Percentiles rank a stretch among this genome's conserved stretches.
phyloP scores from a whole-genome alignment of 2,888 invertebrate species.

The Germaria angustata region DNA sequence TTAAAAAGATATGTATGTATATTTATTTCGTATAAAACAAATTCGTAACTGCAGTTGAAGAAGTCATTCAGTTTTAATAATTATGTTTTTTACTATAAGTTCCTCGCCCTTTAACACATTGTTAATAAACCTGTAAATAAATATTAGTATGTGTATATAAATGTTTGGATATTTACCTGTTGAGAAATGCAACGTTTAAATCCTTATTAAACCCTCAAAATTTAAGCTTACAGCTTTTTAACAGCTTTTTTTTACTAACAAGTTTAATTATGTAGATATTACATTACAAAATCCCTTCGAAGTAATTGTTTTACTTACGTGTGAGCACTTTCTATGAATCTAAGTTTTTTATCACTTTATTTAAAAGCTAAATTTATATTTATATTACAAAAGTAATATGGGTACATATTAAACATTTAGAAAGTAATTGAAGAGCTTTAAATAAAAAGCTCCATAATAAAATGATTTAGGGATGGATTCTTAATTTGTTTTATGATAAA shows the following conservation, averaged over 20 bases:
- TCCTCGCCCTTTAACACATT: not conserved
- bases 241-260: constrained; percentile 8
- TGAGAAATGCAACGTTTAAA: not conserved
- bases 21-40: not conserved
- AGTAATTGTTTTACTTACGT: constrained; percentile 55
- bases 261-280: not conserved
- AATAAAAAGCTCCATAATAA: constrained; percentile 22
- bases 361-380: constrained; percentile 57
- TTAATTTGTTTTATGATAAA: constrained; percentile 27
- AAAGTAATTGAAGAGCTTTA: constrained; percentile 17
- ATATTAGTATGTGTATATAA: constrained; percentile 45
- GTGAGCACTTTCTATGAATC: constrained; percentile 24
- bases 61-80: not conserved
- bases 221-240: constrained; percentile 13
- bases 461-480: not conserved
- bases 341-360: constrained; percentile 43
- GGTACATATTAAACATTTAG: constrained; percentile 29
- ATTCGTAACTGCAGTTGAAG: not conserved
- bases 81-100: not conserved
- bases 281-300: constrained; percentile 32
- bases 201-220: constrained; percentile 17
- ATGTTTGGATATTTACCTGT: constrained; percentile 60
- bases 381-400: constrained; percentile 55
- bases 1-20: not conserved
- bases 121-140: constrained; percentile 51